Percentiles rank a stretch among this genome's conserved stretches.
Evolutionary conservation across 2,113 vertebrate genomes (phyloP).

Genomic region (Melospiza melodia): DNA sequence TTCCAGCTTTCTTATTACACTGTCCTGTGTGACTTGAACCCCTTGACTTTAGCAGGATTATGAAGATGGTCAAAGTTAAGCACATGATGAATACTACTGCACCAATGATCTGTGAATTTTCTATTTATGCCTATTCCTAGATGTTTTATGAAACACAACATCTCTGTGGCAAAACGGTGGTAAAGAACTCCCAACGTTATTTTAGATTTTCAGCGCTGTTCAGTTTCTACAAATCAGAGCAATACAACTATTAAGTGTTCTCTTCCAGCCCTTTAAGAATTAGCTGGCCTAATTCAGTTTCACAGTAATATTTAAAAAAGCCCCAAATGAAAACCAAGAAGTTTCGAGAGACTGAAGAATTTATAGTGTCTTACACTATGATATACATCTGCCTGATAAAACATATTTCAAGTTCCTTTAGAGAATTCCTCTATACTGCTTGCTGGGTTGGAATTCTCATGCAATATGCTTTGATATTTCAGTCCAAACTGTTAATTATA

Average conservation of each 20-base stretch:
- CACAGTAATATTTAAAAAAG: neutral
- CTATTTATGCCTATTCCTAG: neutral
- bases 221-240: slow-evolving; percentile 1
- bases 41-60: neutral
- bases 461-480: neutral
- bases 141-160: neutral
- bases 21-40: neutral
- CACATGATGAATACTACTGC: neutral
- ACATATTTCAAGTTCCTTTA: neutral
- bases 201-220: neutral
- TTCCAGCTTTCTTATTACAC: rapidly evolving
- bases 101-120: neutral
- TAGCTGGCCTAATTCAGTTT: neutral
- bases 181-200: neutral
- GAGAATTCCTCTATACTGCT: neutral
- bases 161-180: neutral
- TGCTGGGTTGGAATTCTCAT: neutral
- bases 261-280: neutral
- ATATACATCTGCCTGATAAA: neutral
- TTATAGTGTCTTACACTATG: neutral
- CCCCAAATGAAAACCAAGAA: neutral
- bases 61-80: neutral
- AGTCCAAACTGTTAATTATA: slow-evolving; percentile 13
- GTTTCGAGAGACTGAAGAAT: neutral
- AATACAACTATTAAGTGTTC: neutral